Evolutionary conservation across 2,888 invertebrate genomes (phyloP).

Genomic region (Eupithecia centaureata): DNA sequence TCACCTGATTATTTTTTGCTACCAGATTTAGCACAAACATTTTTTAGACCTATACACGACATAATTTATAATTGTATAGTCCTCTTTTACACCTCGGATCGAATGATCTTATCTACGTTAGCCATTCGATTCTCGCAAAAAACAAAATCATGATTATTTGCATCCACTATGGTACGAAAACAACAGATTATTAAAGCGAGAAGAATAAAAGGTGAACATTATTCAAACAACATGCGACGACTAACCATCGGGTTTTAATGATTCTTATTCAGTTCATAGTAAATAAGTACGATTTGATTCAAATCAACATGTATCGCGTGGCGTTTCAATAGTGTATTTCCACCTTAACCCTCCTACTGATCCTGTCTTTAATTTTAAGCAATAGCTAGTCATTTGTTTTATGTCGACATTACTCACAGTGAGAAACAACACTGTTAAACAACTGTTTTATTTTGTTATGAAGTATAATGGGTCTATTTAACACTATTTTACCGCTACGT

Average conservation of each 20-base stretch:
- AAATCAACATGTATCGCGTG: too few relatives aligned
- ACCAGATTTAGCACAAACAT: background rate
- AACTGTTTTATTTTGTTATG: background rate
- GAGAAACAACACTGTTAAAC: background rate
- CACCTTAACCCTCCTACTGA: background rate
- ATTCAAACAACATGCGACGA: too few relatives aligned
- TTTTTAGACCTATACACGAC: background rate
- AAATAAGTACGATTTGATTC: too few relatives aligned
- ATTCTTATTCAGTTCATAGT: too few relatives aligned
- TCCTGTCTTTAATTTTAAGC: background rate
- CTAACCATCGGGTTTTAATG: too few relatives aligned
- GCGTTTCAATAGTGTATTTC: too few relatives aligned
- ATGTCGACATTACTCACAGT: background rate
- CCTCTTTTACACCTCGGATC: background rate
- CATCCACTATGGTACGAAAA: background rate
- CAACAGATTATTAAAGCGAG: background rate
- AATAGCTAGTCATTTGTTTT: background rate
- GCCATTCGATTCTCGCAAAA: background rate
- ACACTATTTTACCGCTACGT: conserved; percentile 24
- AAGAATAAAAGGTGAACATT: too few relatives aligned
- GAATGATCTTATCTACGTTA: background rate
- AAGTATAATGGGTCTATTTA: background rate
- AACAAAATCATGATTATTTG: background rate
- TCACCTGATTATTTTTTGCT: background rate
- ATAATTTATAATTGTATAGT: background rate